Evolutionary conservation across 2,888 invertebrate genomes (phyloP), one percentile per base, ranked within the genome.

Genomic region (Philereme vetulata): DNA sequence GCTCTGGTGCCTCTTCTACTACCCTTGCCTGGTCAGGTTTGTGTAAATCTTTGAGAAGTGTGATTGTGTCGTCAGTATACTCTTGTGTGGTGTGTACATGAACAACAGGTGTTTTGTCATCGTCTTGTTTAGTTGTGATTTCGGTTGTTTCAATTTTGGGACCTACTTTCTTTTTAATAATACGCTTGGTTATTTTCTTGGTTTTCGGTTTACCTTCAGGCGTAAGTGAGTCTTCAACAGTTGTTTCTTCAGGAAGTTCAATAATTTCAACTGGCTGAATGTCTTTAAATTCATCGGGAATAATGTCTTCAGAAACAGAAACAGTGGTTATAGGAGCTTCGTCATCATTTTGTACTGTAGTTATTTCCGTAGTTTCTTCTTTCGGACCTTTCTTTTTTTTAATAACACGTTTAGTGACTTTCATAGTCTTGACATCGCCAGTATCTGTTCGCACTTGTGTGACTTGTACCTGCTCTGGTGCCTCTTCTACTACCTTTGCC

Each of bases 401-500:
- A 21, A 78, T 72, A 38, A 75, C 62, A 4, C 74, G 85, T 4
- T 52, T 52, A 0, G 45, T 90, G 0, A 80, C 82, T 4, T 77
- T 82, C 0, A 43, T 79, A 70, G 46, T 86, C 79, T 71, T 87
- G 80, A 34, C 84, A 81, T 34, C 87, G 64, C 50, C 83, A 36
- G 73, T 67, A 38, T 79, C 77, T 4, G 66, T 57, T n/a, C 51
- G 54, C 0, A 70, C 60, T 68, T 72, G 46, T 10, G 64, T 60
- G 0, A 69, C 51, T 45, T 64, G 55, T 0, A 70, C 70, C 51
- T 61, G 68, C 60, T 56, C 62, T 66, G 56, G 66, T 7, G 21
- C 45, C 43, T 72, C 68, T 33, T 74, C 71, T 4, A 75, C 32
- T 0, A 86, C 78, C 58, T 77, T 57, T 51, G 75, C 77, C 40